Percentiles rank a stretch among this genome's conserved stretches.
phyloP scores from a whole-genome alignment of 2,888 invertebrate species.

The Eupelmus urozonus region DNA sequence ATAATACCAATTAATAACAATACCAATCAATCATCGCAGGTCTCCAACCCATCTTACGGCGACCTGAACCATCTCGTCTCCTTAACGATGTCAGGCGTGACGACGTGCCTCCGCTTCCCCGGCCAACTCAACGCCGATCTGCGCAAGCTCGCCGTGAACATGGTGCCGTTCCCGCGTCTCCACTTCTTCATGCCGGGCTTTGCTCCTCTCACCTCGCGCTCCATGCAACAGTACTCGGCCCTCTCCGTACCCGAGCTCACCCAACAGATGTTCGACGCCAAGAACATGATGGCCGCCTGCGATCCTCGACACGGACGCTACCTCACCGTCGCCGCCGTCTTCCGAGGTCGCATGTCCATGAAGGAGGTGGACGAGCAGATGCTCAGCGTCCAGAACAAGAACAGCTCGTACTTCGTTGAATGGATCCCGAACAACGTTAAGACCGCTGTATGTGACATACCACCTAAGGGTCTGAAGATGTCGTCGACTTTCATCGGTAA shows the following conservation, averaged over 20 bases:
- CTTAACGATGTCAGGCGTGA: conserved; percentile 92
- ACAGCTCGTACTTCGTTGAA: conserved; percentile 84
- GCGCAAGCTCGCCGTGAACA: conserved; percentile 94
- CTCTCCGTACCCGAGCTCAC: conserved; percentile 88
- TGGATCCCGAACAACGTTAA: conserved; percentile 92
- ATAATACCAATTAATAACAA: neutral
- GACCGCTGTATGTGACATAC: conserved; percentile 89
- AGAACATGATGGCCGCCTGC: conserved; percentile 90
- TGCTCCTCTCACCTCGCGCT: conserved; percentile 87
- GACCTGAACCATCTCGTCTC: conserved; percentile 95
- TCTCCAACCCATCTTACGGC: conserved; percentile 94
- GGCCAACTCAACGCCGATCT: conserved; percentile 96
- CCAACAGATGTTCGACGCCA: conserved; percentile 89
- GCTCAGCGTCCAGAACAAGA: conserved; percentile 84
- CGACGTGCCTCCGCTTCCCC: conserved; percentile 94
- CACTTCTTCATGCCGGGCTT: conserved; percentile 95
- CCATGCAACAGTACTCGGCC: conserved; percentile 85
- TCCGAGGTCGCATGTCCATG: conserved; percentile 86
- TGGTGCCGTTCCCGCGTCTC: conserved; percentile 95
- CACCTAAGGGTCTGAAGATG: conserved; percentile 89
- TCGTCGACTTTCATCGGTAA: conserved; percentile 94
- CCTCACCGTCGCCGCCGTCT: conserved; percentile 86
- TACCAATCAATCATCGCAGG: conserved; percentile 15
- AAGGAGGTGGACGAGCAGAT: conserved; percentile 88
- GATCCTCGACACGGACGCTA: conserved; percentile 87